These are phyloP conservation scores for Cuculus canorus DNA, from an alignment of 2,797 vertebrate genomes.

Conservation along the genomic window DNA sequence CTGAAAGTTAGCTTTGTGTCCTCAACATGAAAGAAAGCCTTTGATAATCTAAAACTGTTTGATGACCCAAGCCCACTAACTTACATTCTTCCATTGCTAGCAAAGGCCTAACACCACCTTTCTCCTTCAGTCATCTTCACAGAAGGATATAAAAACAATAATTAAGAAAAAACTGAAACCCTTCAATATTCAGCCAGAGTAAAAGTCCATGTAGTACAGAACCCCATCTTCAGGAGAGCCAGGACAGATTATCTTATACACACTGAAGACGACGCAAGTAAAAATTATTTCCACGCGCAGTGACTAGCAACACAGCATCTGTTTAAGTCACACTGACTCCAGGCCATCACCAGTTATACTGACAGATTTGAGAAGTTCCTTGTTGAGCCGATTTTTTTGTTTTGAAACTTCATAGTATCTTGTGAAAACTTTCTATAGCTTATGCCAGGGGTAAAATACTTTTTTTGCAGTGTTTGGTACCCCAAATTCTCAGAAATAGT, in stretches of 20 bases:
- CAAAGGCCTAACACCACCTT: not conserved
- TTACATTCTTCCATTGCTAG: not conserved
- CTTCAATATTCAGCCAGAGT: not conserved
- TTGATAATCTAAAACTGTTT: fast-evolving
- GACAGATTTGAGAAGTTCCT: not conserved
- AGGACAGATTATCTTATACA: not conserved
- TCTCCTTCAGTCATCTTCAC: not conserved
- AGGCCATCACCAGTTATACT: not conserved
- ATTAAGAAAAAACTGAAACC: not conserved
- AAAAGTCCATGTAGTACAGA: not conserved
- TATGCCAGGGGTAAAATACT: not conserved
- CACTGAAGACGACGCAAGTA: not conserved
- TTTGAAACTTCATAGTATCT: not conserved
- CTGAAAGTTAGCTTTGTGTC: not conserved
- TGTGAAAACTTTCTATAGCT: not conserved
- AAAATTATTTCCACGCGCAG: not conserved
- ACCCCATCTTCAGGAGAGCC: not conserved
- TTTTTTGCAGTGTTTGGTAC: not conserved
- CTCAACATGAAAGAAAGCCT: not conserved
- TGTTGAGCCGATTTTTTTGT: not conserved
- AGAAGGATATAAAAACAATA: not conserved
- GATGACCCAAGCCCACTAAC: not conserved
- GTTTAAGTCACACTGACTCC: not conserved
- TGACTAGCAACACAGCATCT: not conserved
- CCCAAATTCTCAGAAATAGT: not conserved